Base-by-base conservation (phyloP, 2,113 vertebrate species). In the Rana temporaria region DNA sequence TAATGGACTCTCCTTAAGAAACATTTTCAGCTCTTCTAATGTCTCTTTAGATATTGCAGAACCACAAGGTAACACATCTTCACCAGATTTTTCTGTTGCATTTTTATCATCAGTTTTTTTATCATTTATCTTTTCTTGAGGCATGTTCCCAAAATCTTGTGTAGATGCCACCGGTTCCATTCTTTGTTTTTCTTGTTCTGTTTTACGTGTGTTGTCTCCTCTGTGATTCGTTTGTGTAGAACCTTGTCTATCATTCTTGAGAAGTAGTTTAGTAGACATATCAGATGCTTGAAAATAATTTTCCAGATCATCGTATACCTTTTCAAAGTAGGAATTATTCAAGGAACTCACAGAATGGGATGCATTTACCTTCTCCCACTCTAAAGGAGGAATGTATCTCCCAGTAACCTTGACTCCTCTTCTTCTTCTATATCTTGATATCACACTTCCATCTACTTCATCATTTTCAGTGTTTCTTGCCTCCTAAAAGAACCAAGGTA, bases 371-470 rank as follows among this genome's bases (percentile, higher is more conserved):
- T 91, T 90, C 70, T 90, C 90, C 89, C 87, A 87, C 81, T 93
- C 92, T 85, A 88, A 78, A 38, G 90, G 84, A 38, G 84, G 73
- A 24, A 60, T 6, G 9, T 82, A 77, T 63, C 87, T 91, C 24
- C 90, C 90, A 60, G 83, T 91, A 80, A 88, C 85, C 88, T 90
- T 93, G 74, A 94, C 91, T 70, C 88, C 92, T 79, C 94, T 95
- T 86, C 88, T 93, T 86, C 85, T 91, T 88, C 85, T 89, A 84
- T 93, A 77, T 86, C 93, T 94, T 90, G 82, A 91, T 71, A 93
- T 88, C 85, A 85, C 86, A 81, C 88, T 91, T 79, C 93, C 94
- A 87, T 97, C 96, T 34, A 90, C 87, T 84, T 96, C 93, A 86
- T 95, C 95, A 86, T 72, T 89, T 83, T 90, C 89, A 87, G 87